Percentiles rank a stretch among this genome's conserved stretches.
Evolutionary conservation across 1,140 invertebrate species (phyloP).

Genomic region (Heliconius melpomene): DNA sequence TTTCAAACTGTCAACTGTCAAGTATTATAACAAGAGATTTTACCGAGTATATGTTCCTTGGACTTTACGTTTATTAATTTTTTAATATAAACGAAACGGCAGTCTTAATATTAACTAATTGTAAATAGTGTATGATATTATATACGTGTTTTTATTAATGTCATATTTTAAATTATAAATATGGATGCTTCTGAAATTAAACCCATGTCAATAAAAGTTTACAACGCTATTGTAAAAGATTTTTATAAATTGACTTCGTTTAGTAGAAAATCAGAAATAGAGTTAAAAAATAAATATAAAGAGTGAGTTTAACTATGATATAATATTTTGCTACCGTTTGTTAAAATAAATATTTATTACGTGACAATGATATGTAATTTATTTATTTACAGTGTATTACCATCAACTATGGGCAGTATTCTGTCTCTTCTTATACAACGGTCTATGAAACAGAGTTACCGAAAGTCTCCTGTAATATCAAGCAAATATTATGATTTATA

Average conservation of each 20-base stretch:
- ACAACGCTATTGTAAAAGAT: constrained; percentile 69
- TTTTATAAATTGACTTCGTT: constrained; percentile 66
- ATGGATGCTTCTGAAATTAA: constrained; percentile 50
- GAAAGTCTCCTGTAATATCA: constrained; percentile 72
- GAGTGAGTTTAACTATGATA: constrained; percentile 50
- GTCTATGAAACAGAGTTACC: constrained; percentile 73
- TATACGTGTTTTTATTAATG: not conserved
- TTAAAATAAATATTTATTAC: no score
- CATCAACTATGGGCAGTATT: constrained; percentile 67
- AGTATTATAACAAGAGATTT: no score
- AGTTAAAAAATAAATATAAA: constrained; percentile 69
- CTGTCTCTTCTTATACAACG: constrained; percentile 68
- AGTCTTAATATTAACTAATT: not conserved
- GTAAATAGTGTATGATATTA: not conserved
- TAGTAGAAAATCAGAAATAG: constrained; percentile 68
- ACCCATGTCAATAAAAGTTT: constrained; percentile 69
- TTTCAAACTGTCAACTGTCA: no score
- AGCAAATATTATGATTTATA: constrained; percentile 73
- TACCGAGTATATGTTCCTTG: no score
- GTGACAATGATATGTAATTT: not conserved
- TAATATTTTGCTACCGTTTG: no score
- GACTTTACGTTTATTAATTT: no score
- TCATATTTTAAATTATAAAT: not conserved
- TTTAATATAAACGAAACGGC: no score
- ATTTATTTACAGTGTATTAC: constrained; percentile 53